phyloP scores from a whole-genome alignment of 1,140 invertebrate genomes.

The Nomia melanderi region DNA sequence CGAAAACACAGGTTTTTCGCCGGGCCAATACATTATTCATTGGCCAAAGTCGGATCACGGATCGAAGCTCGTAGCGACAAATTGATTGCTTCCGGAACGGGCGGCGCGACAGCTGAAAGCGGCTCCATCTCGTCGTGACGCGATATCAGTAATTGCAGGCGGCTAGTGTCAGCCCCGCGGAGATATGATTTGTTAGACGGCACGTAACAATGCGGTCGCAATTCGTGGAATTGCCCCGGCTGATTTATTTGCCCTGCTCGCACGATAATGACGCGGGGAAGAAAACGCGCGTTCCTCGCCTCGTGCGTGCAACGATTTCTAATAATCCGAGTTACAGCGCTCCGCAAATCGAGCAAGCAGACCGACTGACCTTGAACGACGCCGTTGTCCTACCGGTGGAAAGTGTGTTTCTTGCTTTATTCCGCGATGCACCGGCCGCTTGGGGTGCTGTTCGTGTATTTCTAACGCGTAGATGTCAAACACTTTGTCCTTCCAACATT shows the following conservation, averaged over 20 bases:
- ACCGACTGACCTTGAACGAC: background rate
- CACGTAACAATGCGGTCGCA: conserved; percentile 44
- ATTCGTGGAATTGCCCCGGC: conserved; percentile 33
- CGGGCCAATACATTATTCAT: conserved; percentile 37
- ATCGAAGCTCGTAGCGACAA: conserved; percentile 38
- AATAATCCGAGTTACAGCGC: background rate
- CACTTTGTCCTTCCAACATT: no score
- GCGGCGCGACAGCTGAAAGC: conserved; percentile 46
- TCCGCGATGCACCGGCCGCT: background rate
- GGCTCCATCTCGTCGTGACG: conserved; percentile 47
- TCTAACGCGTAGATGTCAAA: background rate
- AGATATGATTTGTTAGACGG: conserved; percentile 50
- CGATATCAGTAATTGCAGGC: conserved; percentile 50
- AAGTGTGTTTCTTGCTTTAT: background rate
- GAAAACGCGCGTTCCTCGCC: conserved; percentile 5
- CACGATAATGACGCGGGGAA: conserved; percentile 16
- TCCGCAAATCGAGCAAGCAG: background rate
- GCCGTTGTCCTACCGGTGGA: background rate
- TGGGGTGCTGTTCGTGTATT: background rate
- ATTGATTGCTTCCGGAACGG: conserved; percentile 49
- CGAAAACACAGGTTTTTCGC: conserved; percentile 37
- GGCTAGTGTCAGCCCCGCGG: conserved; percentile 37
- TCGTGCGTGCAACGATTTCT: conserved; percentile 16
- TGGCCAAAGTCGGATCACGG: conserved; percentile 24
- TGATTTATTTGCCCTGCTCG: conserved; percentile 29